Base-by-base conservation (phyloP, 35 echinoderm and acorn worm genomes). In the Apostichopus parvimensis region DNA sequence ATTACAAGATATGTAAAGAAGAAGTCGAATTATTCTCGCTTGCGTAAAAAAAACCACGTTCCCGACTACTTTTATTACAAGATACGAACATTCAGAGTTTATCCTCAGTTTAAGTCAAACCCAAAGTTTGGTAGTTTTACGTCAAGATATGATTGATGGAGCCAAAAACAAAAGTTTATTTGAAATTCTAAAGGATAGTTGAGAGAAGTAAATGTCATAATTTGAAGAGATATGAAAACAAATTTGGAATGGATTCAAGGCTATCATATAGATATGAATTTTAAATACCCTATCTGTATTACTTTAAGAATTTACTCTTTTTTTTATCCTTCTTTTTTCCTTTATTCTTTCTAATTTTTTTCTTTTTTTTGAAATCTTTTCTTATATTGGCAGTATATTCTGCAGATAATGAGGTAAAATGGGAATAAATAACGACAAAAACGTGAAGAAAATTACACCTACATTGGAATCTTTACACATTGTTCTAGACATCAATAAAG, bases 371-470 rank as follows among this genome's bases (percentile, higher is more conserved):
- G 12, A 61, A 45, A 45, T 45, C 34, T 45, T 45, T 61, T 61
- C 12, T 61, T 8, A 61, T 61, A 61, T 5, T 45, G 34, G 64
- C 64, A 20, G 71, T 75, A 20, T 75, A 75, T 75, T 18, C 71
- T 75, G 18, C 14, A 75, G 17, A 75, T 75, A 75, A 75, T 75
- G 71, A 75, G 71, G 71, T 75, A 14, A 7, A 7, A 18, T 75
- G 17, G 21, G 13, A 8, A 75, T 75, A 75, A 75, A 75, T 75
- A 75, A 75, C 71, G 7, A 75, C 15, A 11, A 75, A 75, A 75
- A 75, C 71, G 71, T 75, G 71, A n/a, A 75, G 71, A 22, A 75
- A n/a, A 75, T 75, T 75, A 75, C 14, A 75, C 71, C 71, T 75
- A 22, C 71, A 14, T 7, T 18, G n/a, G 71, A 75, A 18, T 75